phyloP scores from a whole-genome alignment of 2,797 vertebrate species.

The Okamejei kenojei region DNA sequence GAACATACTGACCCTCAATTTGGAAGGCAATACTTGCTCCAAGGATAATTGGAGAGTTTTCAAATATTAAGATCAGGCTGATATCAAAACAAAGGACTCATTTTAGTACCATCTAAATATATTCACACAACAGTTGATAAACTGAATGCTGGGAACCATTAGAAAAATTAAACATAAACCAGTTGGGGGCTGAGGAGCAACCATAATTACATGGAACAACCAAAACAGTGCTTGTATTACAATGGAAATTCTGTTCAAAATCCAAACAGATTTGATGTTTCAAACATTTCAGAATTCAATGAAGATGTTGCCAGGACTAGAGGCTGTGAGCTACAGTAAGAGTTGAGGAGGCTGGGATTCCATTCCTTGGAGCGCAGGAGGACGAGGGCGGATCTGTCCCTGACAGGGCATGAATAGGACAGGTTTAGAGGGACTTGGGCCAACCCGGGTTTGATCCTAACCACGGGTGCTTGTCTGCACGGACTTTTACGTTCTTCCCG shows the following conservation, averaged over 20 bases:
- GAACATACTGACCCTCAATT: not conserved
- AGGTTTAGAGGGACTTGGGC: no score
- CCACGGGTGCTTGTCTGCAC: no score
- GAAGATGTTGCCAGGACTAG: no score
- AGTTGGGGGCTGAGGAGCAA: not conserved
- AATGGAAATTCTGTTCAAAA: not conserved
- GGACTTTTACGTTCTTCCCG: no score
- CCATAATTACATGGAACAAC: not conserved
- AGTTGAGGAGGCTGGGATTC: no score
- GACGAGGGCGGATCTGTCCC: no score
- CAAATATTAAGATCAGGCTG: not conserved
- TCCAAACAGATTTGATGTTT: not conserved
- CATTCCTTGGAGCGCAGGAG: no score
- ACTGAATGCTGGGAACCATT: not conserved
- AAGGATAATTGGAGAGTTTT: not conserved
- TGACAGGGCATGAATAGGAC: no score
- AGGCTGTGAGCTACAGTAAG: no score
- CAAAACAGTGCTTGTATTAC: not conserved
- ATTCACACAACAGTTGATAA: not conserved
- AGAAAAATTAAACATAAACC: not conserved
- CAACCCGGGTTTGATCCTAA: no score
- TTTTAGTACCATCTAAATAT: not conserved
- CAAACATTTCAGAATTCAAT: not conserved
- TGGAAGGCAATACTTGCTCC: not conserved
- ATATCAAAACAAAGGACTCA: not conserved